Evolutionary conservation across 2,113 vertebrate genomes (phyloP), one percentile per base, ranked within the genome.

Genomic region (Cyrtonyx montezumae): DNA sequence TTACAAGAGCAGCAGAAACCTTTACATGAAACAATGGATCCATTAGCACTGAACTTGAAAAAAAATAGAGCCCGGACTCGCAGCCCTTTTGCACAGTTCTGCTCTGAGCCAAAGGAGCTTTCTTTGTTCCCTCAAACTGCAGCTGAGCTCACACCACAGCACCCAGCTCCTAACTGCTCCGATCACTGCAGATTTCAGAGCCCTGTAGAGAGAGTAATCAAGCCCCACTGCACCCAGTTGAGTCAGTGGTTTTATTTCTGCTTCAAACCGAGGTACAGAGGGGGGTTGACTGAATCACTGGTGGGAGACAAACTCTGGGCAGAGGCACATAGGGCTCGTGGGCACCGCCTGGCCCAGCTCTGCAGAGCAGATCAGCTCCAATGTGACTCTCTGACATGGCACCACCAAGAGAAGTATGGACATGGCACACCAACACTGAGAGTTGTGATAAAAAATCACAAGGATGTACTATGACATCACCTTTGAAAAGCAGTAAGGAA

Each of bases 1-100:
- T 21, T 81, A 63, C 49, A 62, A 49, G 73, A 76, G 95, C 22
- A 8, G 63, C 5, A 80, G 95, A 79, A 77, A 87, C 84, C 91
- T 87, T 76, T 49, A 46, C 84, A 37, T 22, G 65, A 93, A 85
- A 93, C 96, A 84, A 94, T 74, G 84, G 90, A 71, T 84, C 91
- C 95, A 95, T 94, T 96, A 96, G 87, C 45, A 43, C 20, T 1
- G 13, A 88, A 77, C 20, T 48, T 69, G 84, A 84, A 56, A 77
- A 36, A 30, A 28, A 37, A 17, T 36, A 40, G 43, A 58, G 8
- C 13, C 1, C 68, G 32, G 88, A 16, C 20, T 65, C 3, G 3
- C 3, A 58, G 42, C 14, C 21, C 37, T 49, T 30, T 16, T 23
- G 80, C 75, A 49, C 6, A 43, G 83, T 61, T 84, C 9, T 17